Evolutionary conservation across 2,113 vertebrate genomes (phyloP), one percentile per base, ranked within the genome.

Genomic region (Anser cygnoides): DNA sequence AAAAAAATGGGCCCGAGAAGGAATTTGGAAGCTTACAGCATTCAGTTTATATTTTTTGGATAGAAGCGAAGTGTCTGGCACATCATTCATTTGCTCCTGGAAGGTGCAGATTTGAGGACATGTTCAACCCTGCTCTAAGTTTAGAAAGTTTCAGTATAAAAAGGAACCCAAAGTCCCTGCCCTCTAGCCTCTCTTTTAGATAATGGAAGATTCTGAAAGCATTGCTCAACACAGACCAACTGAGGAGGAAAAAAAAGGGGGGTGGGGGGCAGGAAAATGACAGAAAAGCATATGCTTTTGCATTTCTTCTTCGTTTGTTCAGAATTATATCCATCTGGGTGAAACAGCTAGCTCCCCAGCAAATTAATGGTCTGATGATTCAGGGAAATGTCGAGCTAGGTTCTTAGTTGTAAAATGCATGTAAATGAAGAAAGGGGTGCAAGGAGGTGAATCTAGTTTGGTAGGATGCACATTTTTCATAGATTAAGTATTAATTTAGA

Each of bases 31-130:
- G 43, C 52, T 71, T 58, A 62, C 17, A 70, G 44, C 86, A 82
- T 89, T 95, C 82, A 63, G 65, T 92, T 96, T 84, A 16, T 82
- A 70, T 95, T 93, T 95, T 95, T 92, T 92, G 5, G 83, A 75
- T 41, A 46, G 55, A 92, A 91, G 68, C 41, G n/a, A 89, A 92
- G 71, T 70, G 58, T 89, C 93, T 95, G 92, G 78, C 78, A 94
- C 77, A 91, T 96, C 84, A 93, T 82, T 95, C 74, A 91, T 95
- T 92, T 87, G 74, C 63, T 73, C 55, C 58, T 80, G 74, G 58
- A 94, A 96, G 77, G 90, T 95, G 92, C 84, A 93, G 91, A 96
- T 95, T 96, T 95, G 95, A 94, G 87, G 91, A 95, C 74, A 67
- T 89, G 87, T 55, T 95, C 66, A 82, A 87, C 91, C 50, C 84